These are phyloP conservation scores for Garrulus glandarius DNA, from an alignment of 2,797 vertebrate genomes.

Conservation along the genomic window DNA sequence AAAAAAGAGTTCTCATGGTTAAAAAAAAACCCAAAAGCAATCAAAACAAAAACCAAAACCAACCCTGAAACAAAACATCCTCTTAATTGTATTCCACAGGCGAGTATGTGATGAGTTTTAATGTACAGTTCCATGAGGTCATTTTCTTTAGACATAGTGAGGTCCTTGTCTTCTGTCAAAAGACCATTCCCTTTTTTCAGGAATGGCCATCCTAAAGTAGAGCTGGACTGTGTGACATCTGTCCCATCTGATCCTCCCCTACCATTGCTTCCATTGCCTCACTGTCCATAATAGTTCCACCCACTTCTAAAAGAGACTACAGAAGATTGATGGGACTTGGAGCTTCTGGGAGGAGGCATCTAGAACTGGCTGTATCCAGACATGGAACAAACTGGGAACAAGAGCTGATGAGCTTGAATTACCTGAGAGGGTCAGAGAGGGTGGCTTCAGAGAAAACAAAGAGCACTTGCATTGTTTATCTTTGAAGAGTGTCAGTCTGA, in stretches of 20 bases:
- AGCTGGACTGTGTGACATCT: not conserved
- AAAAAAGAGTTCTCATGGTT: not conserved
- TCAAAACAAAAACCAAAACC: not conserved
- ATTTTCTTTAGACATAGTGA: not conserved
- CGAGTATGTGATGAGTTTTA: not conserved
- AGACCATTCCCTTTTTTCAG: not conserved
- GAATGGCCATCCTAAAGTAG: not conserved
- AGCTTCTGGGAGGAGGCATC: not conserved
- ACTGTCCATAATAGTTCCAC: rapidly evolving
- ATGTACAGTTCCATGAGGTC: not conserved
- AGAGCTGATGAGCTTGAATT: not conserved
- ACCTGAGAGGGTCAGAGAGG: not conserved
- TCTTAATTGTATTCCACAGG: not conserved
- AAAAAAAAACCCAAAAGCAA: not conserved
- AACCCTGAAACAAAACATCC: not conserved
- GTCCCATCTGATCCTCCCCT: not conserved
- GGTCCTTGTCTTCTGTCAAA: not conserved
- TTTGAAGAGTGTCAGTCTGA: not conserved
- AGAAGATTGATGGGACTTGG: not conserved
- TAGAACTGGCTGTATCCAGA: not conserved
- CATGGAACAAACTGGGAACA: not conserved
- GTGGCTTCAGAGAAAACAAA: not conserved
- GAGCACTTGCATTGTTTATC: not conserved
- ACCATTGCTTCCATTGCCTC: not conserved
- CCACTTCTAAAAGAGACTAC: rapidly evolving